Base-by-base conservation (phyloP, 2,888 invertebrate species). In the Chymomyza procnemis region DNA sequence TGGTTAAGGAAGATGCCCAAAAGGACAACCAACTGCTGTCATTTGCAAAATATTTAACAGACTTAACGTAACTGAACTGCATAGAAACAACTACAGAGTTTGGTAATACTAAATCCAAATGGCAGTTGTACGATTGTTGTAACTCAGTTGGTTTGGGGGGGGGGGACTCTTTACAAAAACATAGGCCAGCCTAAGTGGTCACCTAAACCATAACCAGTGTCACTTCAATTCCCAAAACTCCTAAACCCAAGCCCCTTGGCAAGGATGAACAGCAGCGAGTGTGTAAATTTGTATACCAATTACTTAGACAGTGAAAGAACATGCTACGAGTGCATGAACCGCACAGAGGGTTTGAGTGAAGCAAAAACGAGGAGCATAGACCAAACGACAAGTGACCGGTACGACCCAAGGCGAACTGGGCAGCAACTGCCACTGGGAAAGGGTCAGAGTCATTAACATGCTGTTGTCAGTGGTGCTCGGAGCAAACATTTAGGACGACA, bases 401-500 rank as follows among this genome's bases (percentile, higher is more conserved):
- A 46, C 72, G 74, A 81, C 61, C 79, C 66, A 64, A 85, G 76
- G 66, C 68, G 77, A 54, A 62, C 64, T 60, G 21, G 41, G 22
- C 59, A 61, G 22, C 59, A 61, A 50, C 18, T 50, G 50, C 14
- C 50, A 50, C 56, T 56, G 41, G 64, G 62, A 72, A 81, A 74
- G 87, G 84, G 84, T 86, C 85, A 85, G 77, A 87, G 83, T 85
- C 84, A 85, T 85, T 85, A 85, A 85, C 87, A 85, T 85, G 77
- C 71, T 86, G 85, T 82, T 82, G 80, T 85, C 76, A 71, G 76
- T 75, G 21, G 54, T 22, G 74, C 56, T 67, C 61, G 46, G 30
- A 64, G 69, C 72, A 80, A n/a, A 18, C 84, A 80, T 77, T 83
- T 77, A 76, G 73, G 73, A 72, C 81, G 80, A 80, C 85, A 82